Evolutionary conservation across 2,113 vertebrate genomes (phyloP).

Genomic region (Cisticola juncidis): DNA sequence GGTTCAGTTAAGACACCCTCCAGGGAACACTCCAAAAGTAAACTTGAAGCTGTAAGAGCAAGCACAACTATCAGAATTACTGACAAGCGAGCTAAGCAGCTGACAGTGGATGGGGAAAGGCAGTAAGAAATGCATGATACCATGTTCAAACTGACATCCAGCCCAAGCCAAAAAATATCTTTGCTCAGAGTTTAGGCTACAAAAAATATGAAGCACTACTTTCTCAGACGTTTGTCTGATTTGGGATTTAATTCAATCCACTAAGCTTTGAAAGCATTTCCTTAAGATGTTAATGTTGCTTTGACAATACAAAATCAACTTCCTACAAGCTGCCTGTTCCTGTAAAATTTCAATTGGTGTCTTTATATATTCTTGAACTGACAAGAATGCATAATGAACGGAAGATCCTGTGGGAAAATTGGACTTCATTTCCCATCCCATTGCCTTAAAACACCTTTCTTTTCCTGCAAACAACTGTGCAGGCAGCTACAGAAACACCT

Average conservation of each 20-base stretch:
- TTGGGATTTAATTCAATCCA: not conserved
- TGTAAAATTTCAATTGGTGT: not conserved
- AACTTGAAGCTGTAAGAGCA: not conserved
- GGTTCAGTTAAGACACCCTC: not conserved
- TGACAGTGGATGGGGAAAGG: not conserved
- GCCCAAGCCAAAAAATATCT: not conserved
- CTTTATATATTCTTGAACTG: not conserved
- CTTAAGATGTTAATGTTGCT: not conserved
- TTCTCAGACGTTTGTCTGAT: not conserved
- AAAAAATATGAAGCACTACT: not conserved
- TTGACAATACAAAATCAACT: not conserved
- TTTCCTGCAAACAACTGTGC: not conserved
- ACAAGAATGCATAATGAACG: not conserved
- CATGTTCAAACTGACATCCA: not conserved
- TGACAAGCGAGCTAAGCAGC: not conserved
- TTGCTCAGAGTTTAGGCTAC: not conserved
- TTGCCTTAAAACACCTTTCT: not conserved
- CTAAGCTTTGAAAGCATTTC: not conserved
- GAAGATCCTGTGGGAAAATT: not conserved
- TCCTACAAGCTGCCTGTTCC: not conserved
- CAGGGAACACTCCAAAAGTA: not conserved
- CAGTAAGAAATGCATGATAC: not conserved
- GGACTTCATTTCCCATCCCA: accelerated
- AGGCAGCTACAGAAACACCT: not conserved
- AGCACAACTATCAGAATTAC: not conserved